Evolutionary conservation across 2,113 vertebrate species (phyloP).

Genomic region (Suncus etruscus): DNA sequence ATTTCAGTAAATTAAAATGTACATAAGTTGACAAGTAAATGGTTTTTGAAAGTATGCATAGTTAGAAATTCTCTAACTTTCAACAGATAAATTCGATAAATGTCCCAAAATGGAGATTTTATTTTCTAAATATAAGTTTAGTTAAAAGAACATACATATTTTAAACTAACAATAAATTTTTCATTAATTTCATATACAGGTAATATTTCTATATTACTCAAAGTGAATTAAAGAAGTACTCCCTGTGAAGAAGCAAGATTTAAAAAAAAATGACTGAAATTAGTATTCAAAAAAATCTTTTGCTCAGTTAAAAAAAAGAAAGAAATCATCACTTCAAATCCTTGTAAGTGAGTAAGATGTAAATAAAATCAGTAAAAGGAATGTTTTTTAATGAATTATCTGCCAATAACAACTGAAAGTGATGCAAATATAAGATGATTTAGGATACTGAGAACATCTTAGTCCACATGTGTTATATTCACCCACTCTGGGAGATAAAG

Average conservation of each 20-base stretch:
- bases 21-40: background rate
- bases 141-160: background rate
- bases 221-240: slow-evolving; percentile 52
- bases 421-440: no score
- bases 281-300: background rate
- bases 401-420: no score
- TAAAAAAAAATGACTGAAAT: no score
- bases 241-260: background rate
- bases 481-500: slow-evolving; percentile 77
- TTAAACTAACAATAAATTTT: background rate
- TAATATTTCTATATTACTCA: slow-evolving; percentile 35
- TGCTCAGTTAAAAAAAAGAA: background rate
- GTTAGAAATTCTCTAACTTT: background rate
- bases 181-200: background rate
- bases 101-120: background rate
- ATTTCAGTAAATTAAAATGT: background rate
- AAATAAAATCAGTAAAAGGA: no score
- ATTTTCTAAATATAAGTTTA: background rate
- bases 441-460: no score
- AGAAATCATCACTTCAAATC: background rate
- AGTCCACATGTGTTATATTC: slow-evolving; percentile 78
- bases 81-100: background rate
- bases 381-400: no score
- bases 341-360: slow-evolving; percentile 22
- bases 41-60: background rate